Percentiles rank a stretch among this genome's conserved stretches.
Conservation (phyloP, 2,888 invertebrate species). For the Periphyllus acericola region DNA sequence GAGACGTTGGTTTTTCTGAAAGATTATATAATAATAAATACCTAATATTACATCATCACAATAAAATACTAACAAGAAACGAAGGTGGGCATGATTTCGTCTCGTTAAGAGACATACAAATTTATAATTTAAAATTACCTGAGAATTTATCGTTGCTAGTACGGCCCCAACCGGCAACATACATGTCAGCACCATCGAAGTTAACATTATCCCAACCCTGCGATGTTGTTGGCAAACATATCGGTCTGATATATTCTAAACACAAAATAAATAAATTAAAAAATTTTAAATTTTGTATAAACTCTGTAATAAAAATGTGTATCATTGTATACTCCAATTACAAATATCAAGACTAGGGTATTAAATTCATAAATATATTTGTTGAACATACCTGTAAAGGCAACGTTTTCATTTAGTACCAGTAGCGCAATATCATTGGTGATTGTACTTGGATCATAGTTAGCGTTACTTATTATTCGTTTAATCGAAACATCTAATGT, state of each 20-base stretch:
- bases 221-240: constrained; percentile 78
- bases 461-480: constrained; percentile 58
- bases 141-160: not conserved
- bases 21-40: too few relatives aligned
- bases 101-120: too few relatives aligned
- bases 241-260: constrained; percentile 69
- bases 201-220: not conserved
- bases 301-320: not conserved
- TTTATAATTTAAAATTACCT: too few relatives aligned
- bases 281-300: not conserved
- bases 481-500: constrained; percentile 62
- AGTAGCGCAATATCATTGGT: constrained; percentile 63
- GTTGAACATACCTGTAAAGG: constrained; percentile 6
- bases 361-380: not conserved
- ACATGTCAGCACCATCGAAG: constrained; percentile 73
- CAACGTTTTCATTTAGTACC: constrained; percentile 7
- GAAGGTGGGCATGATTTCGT: too few relatives aligned
- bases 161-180: constrained; percentile 85
- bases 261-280: not conserved
- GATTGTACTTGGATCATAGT: constrained; percentile 37
- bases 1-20: not conserved
- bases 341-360: not conserved
- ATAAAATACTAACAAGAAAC: too few relatives aligned
- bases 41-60: too few relatives aligned
- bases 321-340: not conserved